A percentile compares a stretch with the other conserved stretches of the same genome.
Evolutionary conservation across 2,888 invertebrate genomes (phyloP).

Genomic region (Panopea generosa): DNA sequence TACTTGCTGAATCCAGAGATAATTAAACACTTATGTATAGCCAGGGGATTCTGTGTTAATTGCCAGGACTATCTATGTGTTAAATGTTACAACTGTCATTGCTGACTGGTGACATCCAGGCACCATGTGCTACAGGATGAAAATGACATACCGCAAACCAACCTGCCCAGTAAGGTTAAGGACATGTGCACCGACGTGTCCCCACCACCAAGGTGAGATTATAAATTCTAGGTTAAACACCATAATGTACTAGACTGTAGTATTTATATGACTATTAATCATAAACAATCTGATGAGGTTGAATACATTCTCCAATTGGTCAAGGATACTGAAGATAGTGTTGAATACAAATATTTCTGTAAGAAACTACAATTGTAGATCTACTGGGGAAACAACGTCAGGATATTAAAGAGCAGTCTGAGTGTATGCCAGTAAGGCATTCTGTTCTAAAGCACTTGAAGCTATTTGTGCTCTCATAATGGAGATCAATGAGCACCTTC

Average conservation of each 20-base stretch:
- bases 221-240: background rate
- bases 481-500: too few species aligned
- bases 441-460: too few species aligned
- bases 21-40: background rate
- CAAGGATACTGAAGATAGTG: background rate
- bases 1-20: too few species aligned
- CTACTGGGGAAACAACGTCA: too few species aligned
- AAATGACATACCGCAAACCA: background rate
- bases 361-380: too few species aligned
- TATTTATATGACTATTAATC: background rate
- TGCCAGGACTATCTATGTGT: slow-evolving; percentile 10
- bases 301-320: background rate
- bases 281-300: background rate
- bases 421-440: too few species aligned
- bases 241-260: background rate
- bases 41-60: slow-evolving; percentile 1
- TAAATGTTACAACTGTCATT: background rate
- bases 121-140: slow-evolving; percentile 1
- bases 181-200: background rate
- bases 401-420: too few species aligned
- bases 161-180: too few species aligned
- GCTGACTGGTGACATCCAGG: background rate
- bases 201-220: background rate
- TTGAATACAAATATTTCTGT: too few species aligned
- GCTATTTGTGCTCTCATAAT: too few species aligned